A percentile compares a stretch with the other conserved stretches of the same genome.
These are phyloP conservation scores for Passerculus sandwichensis DNA, from an alignment of 2,797 vertebrate genomes.

Conservation along the genomic window DNA sequence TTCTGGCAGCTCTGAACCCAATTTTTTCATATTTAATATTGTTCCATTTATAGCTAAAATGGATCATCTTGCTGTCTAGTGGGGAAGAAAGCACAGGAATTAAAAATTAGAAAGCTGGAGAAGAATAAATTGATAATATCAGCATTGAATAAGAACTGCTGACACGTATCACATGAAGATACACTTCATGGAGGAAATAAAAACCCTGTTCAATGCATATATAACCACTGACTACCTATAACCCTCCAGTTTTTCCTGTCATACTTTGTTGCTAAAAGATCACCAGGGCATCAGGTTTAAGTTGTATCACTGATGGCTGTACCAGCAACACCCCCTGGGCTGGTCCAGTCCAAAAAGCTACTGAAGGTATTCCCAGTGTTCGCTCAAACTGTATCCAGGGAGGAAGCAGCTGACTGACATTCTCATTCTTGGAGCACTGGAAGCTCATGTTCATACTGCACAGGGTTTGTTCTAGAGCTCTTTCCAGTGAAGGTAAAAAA, in stretches of 20 bases:
- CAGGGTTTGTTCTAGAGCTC: neutral
- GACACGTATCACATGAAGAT: neutral
- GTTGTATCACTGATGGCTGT: neutral
- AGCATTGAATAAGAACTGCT: neutral
- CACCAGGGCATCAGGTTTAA: neutral
- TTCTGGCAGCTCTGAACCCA: neutral
- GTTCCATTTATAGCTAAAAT: neutral
- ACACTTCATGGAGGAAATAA: neutral
- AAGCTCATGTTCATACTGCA: neutral
- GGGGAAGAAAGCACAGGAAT: neutral
- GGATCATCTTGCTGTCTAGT: neutral
- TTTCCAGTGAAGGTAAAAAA: neutral
- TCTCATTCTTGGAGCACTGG: neutral
- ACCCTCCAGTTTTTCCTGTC: neutral
- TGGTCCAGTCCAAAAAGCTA: neutral
- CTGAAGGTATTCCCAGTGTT: accelerated
- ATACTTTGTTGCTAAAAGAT: neutral
- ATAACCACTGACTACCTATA: neutral
- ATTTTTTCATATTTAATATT: neutral
- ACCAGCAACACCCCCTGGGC: neutral
- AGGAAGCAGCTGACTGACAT: neutral
- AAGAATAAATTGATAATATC: neutral
- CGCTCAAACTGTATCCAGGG: neutral
- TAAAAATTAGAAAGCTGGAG: neutral
- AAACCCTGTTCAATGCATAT: too few species aligned